Evolutionary conservation across 2,113 vertebrate species (phyloP).

Genomic region (Ramphastos sulfuratus): DNA sequence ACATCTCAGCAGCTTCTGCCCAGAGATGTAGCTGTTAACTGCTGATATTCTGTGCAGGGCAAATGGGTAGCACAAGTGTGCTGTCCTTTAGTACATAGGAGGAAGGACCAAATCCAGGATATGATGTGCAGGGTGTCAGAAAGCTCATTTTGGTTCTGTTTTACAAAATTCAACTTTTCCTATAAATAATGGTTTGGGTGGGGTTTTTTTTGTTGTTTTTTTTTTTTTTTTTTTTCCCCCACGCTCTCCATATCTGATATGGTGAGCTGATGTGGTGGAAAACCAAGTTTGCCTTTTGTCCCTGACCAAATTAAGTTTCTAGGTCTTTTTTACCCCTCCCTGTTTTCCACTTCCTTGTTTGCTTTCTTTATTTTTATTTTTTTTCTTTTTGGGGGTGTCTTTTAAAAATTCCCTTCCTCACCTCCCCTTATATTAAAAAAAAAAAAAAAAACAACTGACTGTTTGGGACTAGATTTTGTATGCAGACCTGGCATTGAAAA

Average conservation of each 20-base stretch:
- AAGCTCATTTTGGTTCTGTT: slow-evolving; percentile 30
- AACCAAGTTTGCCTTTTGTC: neutral
- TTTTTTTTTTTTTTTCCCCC: neutral
- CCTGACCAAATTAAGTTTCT: neutral
- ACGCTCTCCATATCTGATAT: neutral
- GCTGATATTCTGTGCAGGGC: neutral
- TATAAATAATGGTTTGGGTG: neutral
- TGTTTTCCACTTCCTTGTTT: neutral
- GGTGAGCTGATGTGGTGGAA: neutral
- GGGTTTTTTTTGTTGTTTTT: too few species aligned
- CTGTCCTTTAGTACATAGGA: neutral
- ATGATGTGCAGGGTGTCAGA: neutral
- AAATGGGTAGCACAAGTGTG: neutral
- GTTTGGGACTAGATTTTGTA: neutral
- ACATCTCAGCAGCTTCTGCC: neutral
- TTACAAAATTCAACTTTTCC: neutral
- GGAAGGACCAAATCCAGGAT: slow-evolving; percentile 6
- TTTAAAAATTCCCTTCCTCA: neutral
- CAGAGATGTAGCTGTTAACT: neutral
- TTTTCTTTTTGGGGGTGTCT: too few species aligned
- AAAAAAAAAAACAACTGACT: neutral
- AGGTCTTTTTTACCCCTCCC: neutral
- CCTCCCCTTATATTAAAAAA: neutral
- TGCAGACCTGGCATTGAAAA: neutral
- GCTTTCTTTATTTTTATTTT: rapidly evolving